Percentiles rank a stretch among this genome's conserved stretches.
These are phyloP conservation scores for Cydia pomonella DNA, from an alignment of 1,140 invertebrate species.

Conservation along the genomic window DNA sequence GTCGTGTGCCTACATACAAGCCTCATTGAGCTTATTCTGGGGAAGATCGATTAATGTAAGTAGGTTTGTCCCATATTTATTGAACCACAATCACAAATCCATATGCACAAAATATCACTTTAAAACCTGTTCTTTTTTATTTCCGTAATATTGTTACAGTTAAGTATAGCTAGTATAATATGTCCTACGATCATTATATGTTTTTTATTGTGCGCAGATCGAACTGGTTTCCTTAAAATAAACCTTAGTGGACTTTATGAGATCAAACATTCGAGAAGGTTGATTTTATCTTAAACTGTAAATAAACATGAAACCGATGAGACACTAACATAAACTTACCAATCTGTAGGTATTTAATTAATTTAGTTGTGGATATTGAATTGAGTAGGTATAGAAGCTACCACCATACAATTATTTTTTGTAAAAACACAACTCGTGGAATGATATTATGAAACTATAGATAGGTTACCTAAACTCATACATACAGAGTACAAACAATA, in stretches of 20 bases:
- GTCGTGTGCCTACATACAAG: too few species aligned
- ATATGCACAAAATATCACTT: neutral
- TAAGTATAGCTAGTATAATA: neutral
- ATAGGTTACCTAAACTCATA: too few species aligned
- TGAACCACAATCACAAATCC: neutral
- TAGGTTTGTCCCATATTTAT: neutral
- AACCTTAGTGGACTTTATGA: neutral
- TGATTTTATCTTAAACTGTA: neutral
- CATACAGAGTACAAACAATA: too few species aligned
- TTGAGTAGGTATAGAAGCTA: too few species aligned
- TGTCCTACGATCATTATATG: neutral
- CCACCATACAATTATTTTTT: too few species aligned
- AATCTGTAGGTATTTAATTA: too few species aligned
- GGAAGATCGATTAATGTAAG: too few species aligned
- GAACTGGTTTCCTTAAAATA: constrained; percentile 15
- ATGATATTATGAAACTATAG: too few species aligned
- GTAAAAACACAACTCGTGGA: too few species aligned
- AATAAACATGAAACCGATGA: neutral
- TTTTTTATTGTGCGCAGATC: neutral
- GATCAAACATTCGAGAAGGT: neutral
- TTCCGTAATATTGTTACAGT: constrained; percentile 1
- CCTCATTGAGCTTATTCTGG: too few species aligned
- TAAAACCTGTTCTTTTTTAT: neutral
- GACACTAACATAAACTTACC: too few species aligned
- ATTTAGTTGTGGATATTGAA: too few species aligned